Evolutionary conservation across 2,888 invertebrate genomes (phyloP).

Genomic region (Apotomis turbidana): DNA sequence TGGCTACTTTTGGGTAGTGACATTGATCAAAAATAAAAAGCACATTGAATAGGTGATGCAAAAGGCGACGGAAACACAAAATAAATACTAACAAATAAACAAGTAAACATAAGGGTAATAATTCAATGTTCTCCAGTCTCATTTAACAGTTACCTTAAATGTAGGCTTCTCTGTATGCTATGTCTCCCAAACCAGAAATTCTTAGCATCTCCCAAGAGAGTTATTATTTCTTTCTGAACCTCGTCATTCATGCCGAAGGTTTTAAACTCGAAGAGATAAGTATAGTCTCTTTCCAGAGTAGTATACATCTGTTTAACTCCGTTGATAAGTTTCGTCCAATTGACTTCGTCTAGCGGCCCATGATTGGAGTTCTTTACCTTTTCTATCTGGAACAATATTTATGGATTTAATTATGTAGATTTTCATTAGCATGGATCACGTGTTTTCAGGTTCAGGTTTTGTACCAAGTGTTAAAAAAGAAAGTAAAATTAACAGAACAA

Average conservation of each 20-base stretch:
- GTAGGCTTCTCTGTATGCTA: conserved; percentile 60
- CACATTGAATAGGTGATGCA: no score
- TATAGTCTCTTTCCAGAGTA: conserved; percentile 64
- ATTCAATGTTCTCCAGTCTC: not conserved
- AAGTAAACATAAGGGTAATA: not conserved
- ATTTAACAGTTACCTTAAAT: conserved; percentile 60
- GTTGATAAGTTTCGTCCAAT: conserved; percentile 70
- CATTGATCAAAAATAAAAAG: no score
- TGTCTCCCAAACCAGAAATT: conserved; percentile 66
- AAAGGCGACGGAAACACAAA: no score
- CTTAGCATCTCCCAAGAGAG: conserved; percentile 55
- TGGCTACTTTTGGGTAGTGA: no score
- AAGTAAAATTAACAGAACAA: no score
- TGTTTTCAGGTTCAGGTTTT: no score
- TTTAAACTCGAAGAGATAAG: conserved; percentile 69
- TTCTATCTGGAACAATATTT: conserved; percentile 53
- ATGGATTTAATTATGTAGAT: conserved; percentile 20
- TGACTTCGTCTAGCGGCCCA: conserved; percentile 52
- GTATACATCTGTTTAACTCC: conserved; percentile 64
- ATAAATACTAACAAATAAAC: no score
- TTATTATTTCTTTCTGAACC: conserved; percentile 47
- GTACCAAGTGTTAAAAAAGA: no score
- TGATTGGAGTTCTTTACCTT: conserved; percentile 55
- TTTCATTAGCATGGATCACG: no score
- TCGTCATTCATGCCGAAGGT: conserved; percentile 62